These are phyloP conservation scores for Haliaeetus leucogaster DNA, from an alignment of 2,113 vertebrate genomes.

Conservation along the genomic window DNA sequence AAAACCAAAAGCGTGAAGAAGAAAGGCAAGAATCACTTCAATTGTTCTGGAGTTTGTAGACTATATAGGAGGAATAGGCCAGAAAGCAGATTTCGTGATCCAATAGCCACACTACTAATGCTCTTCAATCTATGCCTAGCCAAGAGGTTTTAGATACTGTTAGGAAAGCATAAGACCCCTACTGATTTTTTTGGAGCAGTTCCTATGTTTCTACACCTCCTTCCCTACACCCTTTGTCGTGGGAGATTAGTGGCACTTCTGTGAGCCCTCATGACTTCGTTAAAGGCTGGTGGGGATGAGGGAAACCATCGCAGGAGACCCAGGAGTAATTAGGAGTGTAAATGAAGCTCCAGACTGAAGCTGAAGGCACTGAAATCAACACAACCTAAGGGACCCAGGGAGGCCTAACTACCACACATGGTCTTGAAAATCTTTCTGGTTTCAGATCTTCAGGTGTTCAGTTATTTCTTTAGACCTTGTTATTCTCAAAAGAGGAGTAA, in stretches of 20 bases:
- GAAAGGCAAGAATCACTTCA: not conserved
- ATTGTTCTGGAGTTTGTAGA: not conserved
- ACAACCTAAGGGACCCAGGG: not conserved
- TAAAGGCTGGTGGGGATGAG: not conserved
- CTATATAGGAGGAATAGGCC: not conserved
- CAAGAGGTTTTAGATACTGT: not conserved
- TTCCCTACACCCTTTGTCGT: not conserved
- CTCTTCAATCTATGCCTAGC: not conserved
- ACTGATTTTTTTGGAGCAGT: not conserved
- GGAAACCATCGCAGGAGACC: not conserved
- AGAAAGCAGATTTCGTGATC: not conserved
- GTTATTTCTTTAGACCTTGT: not conserved
- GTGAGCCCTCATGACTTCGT: not conserved
- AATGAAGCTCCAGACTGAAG: not conserved
- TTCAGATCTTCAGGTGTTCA: not conserved
- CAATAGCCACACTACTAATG: not conserved
- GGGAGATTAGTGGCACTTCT: not conserved
- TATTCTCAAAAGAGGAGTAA: not conserved
- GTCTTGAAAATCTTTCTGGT: not conserved
- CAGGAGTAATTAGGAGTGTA: not conserved
- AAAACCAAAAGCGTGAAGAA: not conserved
- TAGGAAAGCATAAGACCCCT: not conserved
- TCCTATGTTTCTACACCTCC: not conserved
- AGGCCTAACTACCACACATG: fast-evolving
- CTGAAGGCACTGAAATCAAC: not conserved